These are phyloP conservation scores for Alloscopus bannaensis DNA, from an alignment of 2,888 invertebrate species.

Conservation along the genomic window DNA sequence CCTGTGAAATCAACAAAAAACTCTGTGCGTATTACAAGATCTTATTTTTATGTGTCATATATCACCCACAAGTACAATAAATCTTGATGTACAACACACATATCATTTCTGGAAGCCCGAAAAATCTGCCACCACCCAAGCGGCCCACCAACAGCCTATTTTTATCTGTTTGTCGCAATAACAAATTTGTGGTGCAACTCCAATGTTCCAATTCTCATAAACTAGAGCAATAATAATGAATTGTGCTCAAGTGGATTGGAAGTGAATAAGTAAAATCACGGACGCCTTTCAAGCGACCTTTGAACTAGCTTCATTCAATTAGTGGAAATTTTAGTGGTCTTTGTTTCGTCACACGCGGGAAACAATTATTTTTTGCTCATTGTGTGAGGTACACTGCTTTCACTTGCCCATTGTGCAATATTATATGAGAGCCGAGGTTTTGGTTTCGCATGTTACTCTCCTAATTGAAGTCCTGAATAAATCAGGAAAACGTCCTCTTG, in stretches of 20 bases:
- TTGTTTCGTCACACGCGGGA: background rate
- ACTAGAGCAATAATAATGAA: background rate
- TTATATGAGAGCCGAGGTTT: background rate
- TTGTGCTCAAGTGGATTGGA: background rate
- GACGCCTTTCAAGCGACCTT: background rate
- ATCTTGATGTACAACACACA: background rate
- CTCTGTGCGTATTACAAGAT: no score
- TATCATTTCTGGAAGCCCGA: background rate
- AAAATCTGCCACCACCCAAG: background rate
- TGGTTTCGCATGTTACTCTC: background rate
- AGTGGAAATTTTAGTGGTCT: no score
- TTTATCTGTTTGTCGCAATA: background rate
- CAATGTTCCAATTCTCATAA: background rate
- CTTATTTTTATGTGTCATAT: no score
- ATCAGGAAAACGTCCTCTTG: background rate
- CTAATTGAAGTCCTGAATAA: background rate
- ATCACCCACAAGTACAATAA: background rate
- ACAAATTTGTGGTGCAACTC: no score
- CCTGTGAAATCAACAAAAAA: constrained; percentile 41
- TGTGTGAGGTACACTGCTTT: no score
- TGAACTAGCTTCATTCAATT: constrained; percentile 7
- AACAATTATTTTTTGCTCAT: no score
- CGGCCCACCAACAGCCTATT: background rate
- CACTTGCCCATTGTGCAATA: no score
- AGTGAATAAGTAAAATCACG: background rate